A percentile compares a stretch with the other conserved stretches of the same genome.
These are phyloP conservation scores for Halcyon smyrnensis DNA, from an alignment of 2,797 vertebrate species.

Conservation along the genomic window DNA sequence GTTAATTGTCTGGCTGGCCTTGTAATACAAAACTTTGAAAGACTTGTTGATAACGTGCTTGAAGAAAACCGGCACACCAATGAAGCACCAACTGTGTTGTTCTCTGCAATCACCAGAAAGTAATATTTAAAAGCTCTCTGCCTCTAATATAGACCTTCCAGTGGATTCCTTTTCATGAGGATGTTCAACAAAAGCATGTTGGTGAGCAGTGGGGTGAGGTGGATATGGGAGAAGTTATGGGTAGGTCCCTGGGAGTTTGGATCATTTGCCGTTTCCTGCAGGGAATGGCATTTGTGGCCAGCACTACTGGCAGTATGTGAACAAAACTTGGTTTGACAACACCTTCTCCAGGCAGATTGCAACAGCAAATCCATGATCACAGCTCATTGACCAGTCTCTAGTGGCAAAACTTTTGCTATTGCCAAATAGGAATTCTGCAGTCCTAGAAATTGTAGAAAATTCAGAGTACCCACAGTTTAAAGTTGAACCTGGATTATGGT, in stretches of 20 bases:
- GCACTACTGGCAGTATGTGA: background rate
- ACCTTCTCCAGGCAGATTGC: background rate
- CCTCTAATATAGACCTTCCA: background rate
- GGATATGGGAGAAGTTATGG: background rate
- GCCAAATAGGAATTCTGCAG: background rate
- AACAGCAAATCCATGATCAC: background rate
- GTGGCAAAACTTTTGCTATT: background rate
- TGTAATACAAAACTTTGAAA: background rate
- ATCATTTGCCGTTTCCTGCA: background rate
- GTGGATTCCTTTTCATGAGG: background rate
- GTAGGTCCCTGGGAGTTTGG: background rate
- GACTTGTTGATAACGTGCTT: background rate
- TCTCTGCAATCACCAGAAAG: background rate
- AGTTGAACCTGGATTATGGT: background rate
- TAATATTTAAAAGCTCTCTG: background rate
- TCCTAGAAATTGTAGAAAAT: background rate
- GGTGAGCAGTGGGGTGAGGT: background rate
- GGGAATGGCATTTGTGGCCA: background rate
- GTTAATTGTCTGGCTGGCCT: background rate
- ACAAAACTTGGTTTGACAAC: background rate
- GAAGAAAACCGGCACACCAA: background rate
- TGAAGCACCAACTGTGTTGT: background rate
- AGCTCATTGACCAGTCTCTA: rapidly evolving
- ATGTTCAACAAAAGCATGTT: background rate
- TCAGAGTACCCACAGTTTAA: rapidly evolving